Evolutionary conservation across 2,113 vertebrate genomes (phyloP).

Genomic region (Halcyon malimbica): DNA sequence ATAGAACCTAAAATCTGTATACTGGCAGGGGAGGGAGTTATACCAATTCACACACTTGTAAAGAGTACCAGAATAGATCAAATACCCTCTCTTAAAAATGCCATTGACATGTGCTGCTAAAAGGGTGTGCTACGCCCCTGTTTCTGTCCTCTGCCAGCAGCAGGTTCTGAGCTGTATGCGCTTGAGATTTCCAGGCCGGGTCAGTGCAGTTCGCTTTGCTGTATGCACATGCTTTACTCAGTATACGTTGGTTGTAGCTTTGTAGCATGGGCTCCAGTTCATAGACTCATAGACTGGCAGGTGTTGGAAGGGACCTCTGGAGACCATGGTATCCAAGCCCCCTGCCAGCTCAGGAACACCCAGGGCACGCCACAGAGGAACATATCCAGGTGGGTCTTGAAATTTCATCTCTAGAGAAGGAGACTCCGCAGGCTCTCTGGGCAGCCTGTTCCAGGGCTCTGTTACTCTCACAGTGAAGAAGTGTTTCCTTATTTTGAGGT

Average conservation of each 20-base stretch:
- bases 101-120: neutral
- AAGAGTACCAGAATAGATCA: neutral
- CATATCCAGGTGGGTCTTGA: too few species aligned
- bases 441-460: too few species aligned
- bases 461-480: too few species aligned
- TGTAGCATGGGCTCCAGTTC: neutral
- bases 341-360: too few species aligned
- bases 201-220: neutral
- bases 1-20: neutral
- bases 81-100: neutral
- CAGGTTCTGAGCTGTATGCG: neutral
- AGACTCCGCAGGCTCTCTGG: too few species aligned
- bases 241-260: fast-evolving
- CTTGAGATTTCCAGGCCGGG: neutral
- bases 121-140: neutral
- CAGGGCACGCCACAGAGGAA: too few species aligned
- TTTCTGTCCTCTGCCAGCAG: neutral
- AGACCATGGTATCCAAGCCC: too few species aligned
- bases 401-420: too few species aligned
- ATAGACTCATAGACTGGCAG: too few species aligned
- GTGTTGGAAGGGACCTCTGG: too few species aligned
- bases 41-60: neutral
- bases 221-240: neutral
- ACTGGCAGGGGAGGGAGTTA: fast-evolving
- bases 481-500: too few species aligned